Percentiles rank a stretch among this genome's conserved stretches.
These are phyloP conservation scores for Trichopria drosophilae DNA, from an alignment of 2,888 invertebrate species.

Conservation along the genomic window DNA sequence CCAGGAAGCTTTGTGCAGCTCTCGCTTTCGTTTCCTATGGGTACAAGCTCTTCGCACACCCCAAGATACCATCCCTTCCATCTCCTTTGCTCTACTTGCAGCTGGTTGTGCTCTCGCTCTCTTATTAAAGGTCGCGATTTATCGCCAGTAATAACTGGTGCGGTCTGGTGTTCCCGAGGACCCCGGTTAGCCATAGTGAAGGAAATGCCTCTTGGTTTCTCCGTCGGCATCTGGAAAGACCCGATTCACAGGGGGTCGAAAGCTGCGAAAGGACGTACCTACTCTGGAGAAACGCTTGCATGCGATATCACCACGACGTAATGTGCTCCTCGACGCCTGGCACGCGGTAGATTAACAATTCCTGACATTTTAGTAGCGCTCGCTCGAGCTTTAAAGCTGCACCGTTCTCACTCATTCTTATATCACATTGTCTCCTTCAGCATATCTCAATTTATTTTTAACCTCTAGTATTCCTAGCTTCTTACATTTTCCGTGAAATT, in stretches of 20 bases:
- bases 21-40: too few relatives aligned
- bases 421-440: too few relatives aligned
- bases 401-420: too few relatives aligned
- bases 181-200: constrained; percentile 29
- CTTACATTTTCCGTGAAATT: too few relatives aligned
- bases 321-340: constrained; percentile 17
- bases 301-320: constrained; percentile 15
- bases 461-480: too few relatives aligned
- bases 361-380: constrained; percentile 46
- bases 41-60: too few relatives aligned
- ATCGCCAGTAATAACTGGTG: constrained; percentile 57
- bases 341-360: constrained; percentile 45
- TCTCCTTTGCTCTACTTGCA: constrained; percentile 25
- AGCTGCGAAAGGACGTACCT: not conserved
- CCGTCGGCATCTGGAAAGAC: not conserved
- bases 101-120: constrained; percentile 38
- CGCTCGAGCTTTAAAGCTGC: too few relatives aligned
- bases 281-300: constrained; percentile 11
- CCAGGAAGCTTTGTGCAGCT: too few relatives aligned
- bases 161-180: constrained; percentile 48
- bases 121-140: constrained; percentile 58
- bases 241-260: not conserved
- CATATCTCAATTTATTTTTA: too few relatives aligned
- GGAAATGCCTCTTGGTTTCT: constrained; percentile 18
- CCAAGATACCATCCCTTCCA: too few relatives aligned